These are phyloP conservation scores for Discoglossus pictus DNA, from an alignment of 2,797 vertebrate genomes.

Conservation along the genomic window DNA sequence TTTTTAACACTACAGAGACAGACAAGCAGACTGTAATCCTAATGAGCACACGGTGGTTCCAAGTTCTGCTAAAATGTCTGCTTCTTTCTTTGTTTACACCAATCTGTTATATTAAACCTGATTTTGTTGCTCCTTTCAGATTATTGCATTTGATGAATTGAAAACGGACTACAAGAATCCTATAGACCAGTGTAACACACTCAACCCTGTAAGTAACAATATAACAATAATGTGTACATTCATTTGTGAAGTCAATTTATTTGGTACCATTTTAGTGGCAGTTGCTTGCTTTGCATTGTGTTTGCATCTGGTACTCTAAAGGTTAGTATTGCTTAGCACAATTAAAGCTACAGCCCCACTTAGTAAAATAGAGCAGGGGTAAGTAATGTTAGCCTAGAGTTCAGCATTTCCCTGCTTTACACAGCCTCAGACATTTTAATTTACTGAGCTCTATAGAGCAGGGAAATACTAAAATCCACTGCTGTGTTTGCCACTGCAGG, in stretches of 20 bases:
- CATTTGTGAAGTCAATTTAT: not conserved
- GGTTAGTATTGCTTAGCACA: not conserved
- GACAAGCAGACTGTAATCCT: too few species aligned
- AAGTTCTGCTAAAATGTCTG: not conserved
- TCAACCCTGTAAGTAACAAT: constrained; percentile 92
- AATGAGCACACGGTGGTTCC: not conserved
- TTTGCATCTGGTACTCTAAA: not conserved
- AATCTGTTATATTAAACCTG: too few species aligned
- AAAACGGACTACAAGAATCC: constrained; percentile 99
- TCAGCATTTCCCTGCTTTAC: too few species aligned
- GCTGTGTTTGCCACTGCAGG: too few species aligned
- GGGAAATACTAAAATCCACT: too few species aligned
- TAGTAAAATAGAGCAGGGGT: too few species aligned
- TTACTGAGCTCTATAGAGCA: too few species aligned
- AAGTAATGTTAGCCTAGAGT: too few species aligned
- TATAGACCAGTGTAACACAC: constrained; percentile 98
- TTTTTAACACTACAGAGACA: too few species aligned
- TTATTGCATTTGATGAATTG: constrained; percentile 98
- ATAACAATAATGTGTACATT: not conserved
- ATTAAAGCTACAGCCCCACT: constrained; percentile 6
- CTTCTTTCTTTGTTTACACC: not conserved
- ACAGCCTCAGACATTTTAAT: too few species aligned
- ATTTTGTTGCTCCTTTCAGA: too few species aligned
- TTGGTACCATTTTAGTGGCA: too few species aligned
- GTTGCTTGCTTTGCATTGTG: not conserved